Percentiles rank a stretch among this genome's conserved stretches.
Conservation (phyloP, 2,113 vertebrate species). For the Zapus hudsonius region DNA sequence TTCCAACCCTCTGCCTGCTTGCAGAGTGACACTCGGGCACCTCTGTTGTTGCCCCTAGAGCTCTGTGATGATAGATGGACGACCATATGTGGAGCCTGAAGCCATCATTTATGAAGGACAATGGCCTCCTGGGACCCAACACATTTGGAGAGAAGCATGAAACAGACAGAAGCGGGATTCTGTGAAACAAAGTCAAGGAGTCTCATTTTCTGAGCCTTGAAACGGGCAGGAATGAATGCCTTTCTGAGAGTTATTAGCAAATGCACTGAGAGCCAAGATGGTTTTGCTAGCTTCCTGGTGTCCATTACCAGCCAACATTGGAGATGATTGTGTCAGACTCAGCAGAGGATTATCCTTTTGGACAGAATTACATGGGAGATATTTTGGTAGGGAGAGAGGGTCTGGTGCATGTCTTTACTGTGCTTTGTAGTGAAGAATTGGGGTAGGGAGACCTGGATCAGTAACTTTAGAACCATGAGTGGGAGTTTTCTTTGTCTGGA, state of each 20-base stretch:
- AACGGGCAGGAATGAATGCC: slow-evolving; percentile 31
- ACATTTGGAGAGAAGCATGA: slow-evolving; percentile 75
- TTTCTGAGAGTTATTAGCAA: slow-evolving; percentile 61
- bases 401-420: neutral
- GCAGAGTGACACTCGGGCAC: slow-evolving; percentile 22
- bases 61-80: slow-evolving; percentile 67
- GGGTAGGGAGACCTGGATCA: neutral
- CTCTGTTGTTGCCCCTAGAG: slow-evolving; percentile 1
- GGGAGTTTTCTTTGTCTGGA: neutral
- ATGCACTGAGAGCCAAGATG: slow-evolving; percentile 18
- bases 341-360: slow-evolving; percentile 52
- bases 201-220: slow-evolving; percentile 70
- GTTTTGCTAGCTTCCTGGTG: slow-evolving; percentile 59
- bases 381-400: neutral
- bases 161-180: slow-evolving; percentile 68
- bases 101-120: slow-evolving; percentile 77
- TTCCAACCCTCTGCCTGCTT: slow-evolving; percentile 33
- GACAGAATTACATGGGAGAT: slow-evolving; percentile 30
- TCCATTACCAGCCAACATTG: slow-evolving; percentile 72
- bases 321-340: slow-evolving; percentile 43
- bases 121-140: slow-evolving; percentile 77
- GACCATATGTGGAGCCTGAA: slow-evolving; percentile 67
- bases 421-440: neutral
- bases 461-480: neutral
- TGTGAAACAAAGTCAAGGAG: slow-evolving; percentile 62